Evolutionary conservation across 2,797 vertebrate genomes (phyloP).

Genomic region (Sternotherus odoratus): DNA sequence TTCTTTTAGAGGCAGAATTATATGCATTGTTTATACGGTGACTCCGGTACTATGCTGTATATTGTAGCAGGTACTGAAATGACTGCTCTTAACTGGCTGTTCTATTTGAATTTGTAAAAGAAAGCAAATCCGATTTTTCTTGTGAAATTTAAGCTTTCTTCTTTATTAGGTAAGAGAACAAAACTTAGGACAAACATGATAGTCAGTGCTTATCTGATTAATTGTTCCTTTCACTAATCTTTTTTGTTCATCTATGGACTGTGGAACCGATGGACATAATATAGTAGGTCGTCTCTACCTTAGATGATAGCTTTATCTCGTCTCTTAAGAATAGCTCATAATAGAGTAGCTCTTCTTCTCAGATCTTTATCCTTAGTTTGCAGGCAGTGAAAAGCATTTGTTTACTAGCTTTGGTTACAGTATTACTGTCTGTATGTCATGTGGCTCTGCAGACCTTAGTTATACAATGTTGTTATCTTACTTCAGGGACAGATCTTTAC

Average conservation of each 20-base stretch:
- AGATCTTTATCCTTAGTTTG: not conserved
- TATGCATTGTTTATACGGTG: not conserved
- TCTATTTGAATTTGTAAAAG: not conserved
- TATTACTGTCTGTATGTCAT: not conserved
- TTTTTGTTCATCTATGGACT: not conserved
- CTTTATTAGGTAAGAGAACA: not conserved
- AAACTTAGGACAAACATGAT: not conserved
- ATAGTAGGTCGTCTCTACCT: not conserved
- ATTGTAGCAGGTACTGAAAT: not conserved
- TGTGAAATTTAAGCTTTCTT: not conserved
- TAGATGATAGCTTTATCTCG: not conserved
- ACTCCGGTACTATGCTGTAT: too few species aligned
- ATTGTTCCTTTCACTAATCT: rapidly evolving
- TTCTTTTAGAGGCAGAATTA: not conserved
- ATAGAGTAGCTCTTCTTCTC: not conserved
- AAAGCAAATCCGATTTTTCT: not conserved
- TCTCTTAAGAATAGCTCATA: not conserved
- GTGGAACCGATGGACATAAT: not conserved
- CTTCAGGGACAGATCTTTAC: not conserved
- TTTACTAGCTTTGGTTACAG: not conserved
- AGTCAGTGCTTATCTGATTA: not conserved
- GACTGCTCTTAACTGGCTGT: not conserved
- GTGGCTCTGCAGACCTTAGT: not conserved
- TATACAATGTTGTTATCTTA: not conserved
- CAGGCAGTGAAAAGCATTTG: rapidly evolving